Conservation (phyloP, 2,797 vertebrate species). For the Coracias cyanogaster region DNA sequence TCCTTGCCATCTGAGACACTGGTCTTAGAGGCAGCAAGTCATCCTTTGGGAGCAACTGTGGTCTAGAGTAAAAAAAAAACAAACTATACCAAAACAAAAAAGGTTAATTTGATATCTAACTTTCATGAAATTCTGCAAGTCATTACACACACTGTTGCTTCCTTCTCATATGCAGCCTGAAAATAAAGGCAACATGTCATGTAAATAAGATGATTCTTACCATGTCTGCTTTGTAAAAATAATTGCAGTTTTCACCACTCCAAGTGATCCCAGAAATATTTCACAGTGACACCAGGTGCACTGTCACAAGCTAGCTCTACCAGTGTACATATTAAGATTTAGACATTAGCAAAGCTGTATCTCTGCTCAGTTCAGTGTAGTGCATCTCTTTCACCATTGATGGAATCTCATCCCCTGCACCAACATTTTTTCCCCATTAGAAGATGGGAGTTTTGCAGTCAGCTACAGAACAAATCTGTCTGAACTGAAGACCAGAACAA, state of each 20-base stretch:
- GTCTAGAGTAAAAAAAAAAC: background rate
- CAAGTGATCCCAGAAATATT: background rate
- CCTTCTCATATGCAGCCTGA: background rate
- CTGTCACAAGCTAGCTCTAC: background rate
- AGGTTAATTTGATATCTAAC: background rate
- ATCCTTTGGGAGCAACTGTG: accelerated
- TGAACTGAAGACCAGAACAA: background rate
- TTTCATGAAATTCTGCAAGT: background rate
- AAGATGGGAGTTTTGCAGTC: background rate
- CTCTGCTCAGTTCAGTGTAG: background rate
- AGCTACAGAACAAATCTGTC: background rate
- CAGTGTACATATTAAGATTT: background rate
- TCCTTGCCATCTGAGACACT: background rate
- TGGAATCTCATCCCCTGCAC: background rate
- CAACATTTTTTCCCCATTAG: background rate
- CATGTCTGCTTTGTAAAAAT: background rate
- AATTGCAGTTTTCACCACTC: background rate
- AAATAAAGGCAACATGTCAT: background rate
- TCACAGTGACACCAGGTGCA: background rate
- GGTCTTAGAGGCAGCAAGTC: background rate
- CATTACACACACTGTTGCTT: background rate
- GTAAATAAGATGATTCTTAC: background rate
- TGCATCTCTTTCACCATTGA: background rate
- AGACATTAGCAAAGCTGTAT: background rate
- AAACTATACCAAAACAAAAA: background rate